Evolutionary conservation across 2,797 vertebrate species (phyloP), one percentile per base, ranked within the genome.

Genomic region (Sebastes jordani): DNA sequence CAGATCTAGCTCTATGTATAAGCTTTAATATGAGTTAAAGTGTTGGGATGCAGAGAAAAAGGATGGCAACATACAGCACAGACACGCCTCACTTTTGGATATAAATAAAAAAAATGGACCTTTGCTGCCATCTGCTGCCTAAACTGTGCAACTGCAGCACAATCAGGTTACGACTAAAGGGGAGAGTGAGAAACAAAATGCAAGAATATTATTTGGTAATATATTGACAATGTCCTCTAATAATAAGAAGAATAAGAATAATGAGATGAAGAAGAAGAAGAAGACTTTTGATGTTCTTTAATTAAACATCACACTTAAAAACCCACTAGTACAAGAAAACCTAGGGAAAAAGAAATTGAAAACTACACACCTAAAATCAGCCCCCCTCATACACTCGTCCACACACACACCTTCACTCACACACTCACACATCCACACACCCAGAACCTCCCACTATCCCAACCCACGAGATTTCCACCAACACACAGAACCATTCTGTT

Each of bases 51-150:
- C 65, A 80, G 58, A 27, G 25, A 49, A 62, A 65, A 46, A 46
- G 11, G 3, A 14, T 27, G 11, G 55, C 46, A 22, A 30, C 2
- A 18, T 1, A 3, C 38, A 20, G 63, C 30, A 67, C 13, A 69
- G 25, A 34, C 76, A 69, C 63, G 0, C 64, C 49, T 77, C 10
- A 9, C 25, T 59, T 52, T 32, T 7, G 10, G 23, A 10, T 2
- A 3, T 1, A 2, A 29, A 8, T 18, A 30, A 32, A 8, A 32
- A 8, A 42, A 32, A 36, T 38, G 20, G 34, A 62, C 1, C 18
- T 60, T 58, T 2, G 7, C 58, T 22, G 80, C 87, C 91, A 84
- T 25, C 91, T 90, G 60, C 69, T 86, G 93, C n/a, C 13, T 4
- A 23, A 60, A 66, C 18, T 2, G 9, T 49, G 76, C 1, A 77